phyloP scores from a whole-genome alignment of 1,140 invertebrate genomes.

The Drosophila asahinai region DNA sequence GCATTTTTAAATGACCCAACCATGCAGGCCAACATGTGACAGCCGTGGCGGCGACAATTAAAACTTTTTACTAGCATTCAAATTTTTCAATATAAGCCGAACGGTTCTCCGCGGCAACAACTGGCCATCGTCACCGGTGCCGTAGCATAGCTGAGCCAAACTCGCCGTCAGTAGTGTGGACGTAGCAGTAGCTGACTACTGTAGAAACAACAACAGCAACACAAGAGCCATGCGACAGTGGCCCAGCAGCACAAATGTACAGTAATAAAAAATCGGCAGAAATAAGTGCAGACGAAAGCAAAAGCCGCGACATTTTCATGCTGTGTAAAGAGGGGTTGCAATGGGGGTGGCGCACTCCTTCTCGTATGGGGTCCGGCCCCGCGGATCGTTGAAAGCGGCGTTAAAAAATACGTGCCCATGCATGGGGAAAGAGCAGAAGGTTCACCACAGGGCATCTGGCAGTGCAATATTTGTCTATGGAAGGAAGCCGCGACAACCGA shows the following conservation, averaged over 20 bases:
- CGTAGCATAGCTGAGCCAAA: not conserved
- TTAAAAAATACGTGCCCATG: slow-evolving; percentile 48
- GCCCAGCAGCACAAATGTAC: slow-evolving; percentile 21
- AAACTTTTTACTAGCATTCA: slow-evolving; percentile 83
- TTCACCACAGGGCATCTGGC: slow-evolving; percentile 63
- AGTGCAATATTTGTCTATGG: slow-evolving; percentile 77
- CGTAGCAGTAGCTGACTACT: slow-evolving; percentile 63
- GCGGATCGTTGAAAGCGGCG: slow-evolving; percentile 53
- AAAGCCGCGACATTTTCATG: slow-evolving; percentile 74
- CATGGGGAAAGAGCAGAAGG: slow-evolving; percentile 59
- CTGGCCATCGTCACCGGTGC: slow-evolving; percentile 5
- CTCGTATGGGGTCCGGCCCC: not conserved
- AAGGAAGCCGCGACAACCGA: slow-evolving; percentile 71
- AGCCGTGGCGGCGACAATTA: slow-evolving; percentile 68
- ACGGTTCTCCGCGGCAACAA: slow-evolving; percentile 51
- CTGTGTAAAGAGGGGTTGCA: slow-evolving; percentile 58
- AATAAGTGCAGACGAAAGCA: slow-evolving; percentile 58
- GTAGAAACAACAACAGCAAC: slow-evolving; percentile 26
- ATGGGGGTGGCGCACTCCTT: not conserved
- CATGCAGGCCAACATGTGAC: slow-evolving; percentile 58
- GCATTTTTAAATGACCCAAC: slow-evolving; percentile 66
- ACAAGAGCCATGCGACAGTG: slow-evolving; percentile 14
- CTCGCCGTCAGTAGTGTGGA: slow-evolving; percentile 8
- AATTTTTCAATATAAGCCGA: slow-evolving; percentile 80
- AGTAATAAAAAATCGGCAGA: slow-evolving; percentile 45